Conservation (phyloP, 2,797 vertebrate genomes). For the Falco cherrug region DNA sequence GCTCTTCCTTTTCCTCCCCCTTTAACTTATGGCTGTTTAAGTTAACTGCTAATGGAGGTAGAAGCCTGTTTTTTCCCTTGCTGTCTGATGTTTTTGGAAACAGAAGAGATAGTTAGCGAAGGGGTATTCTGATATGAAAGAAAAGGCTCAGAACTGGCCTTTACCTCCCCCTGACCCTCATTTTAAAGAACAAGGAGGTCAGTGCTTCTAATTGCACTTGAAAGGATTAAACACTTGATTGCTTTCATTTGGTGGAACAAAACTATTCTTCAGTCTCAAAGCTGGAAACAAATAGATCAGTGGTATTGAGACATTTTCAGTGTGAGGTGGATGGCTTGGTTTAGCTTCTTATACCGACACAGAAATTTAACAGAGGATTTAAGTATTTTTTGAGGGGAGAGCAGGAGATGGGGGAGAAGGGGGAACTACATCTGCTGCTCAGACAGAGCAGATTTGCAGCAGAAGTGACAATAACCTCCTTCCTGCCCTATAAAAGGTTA, state of each 20-base stretch:
- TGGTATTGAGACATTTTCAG: neutral
- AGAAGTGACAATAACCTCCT: conserved; percentile 2
- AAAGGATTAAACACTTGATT: conserved; percentile 55
- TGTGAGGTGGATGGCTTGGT: neutral
- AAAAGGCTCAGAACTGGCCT: conserved; percentile 41
- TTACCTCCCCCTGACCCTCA: conserved; percentile 57
- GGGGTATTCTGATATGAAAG: conserved; percentile 26
- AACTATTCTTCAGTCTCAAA: neutral
- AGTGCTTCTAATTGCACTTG: conserved; percentile 50
- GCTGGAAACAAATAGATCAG: neutral
- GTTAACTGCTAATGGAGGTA: conserved; percentile 66
- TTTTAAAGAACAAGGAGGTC: conserved; percentile 39
- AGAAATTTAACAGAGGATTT: neutral
- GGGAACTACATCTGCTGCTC: neutral
- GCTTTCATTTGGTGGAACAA: conserved; percentile 37
- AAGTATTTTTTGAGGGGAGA: neutral
- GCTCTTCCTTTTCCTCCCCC: conserved; percentile 63
- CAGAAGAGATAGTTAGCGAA: conserved; percentile 31
- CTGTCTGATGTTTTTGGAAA: conserved; percentile 60
- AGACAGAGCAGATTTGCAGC: neutral
- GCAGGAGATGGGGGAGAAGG: neutral
- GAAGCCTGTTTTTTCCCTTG: conserved; percentile 45
- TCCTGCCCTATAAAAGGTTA: neutral
- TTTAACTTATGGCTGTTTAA: conserved; percentile 70
- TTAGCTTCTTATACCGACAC: neutral